Conservation (phyloP, 2,113 vertebrate species). For the Onychorhynchus coronatus region DNA sequence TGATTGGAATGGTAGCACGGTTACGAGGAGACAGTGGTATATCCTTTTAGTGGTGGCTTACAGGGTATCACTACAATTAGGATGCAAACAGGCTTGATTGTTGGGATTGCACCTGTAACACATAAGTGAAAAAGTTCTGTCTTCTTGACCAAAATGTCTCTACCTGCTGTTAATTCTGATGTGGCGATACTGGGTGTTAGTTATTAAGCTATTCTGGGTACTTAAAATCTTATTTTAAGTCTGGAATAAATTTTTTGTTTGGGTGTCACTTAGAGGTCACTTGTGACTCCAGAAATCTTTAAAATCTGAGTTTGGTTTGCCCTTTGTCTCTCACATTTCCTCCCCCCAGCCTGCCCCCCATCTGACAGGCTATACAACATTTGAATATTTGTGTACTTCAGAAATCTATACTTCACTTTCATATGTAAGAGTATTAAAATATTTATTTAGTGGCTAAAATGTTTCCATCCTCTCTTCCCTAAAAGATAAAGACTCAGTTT, state of each 20-base stretch:
- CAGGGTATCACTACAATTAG: neutral
- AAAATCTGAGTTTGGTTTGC: neutral
- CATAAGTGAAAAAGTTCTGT: fast-evolving
- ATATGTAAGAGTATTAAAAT: neutral
- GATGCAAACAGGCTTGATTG: neutral
- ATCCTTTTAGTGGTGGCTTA: neutral
- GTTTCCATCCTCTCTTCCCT: neutral
- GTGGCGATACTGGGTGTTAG: neutral
- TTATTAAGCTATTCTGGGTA: neutral
- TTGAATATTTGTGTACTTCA: neutral
- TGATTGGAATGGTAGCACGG: neutral
- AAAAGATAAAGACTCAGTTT: neutral
- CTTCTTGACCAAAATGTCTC: neutral
- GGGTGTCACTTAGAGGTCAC: neutral
- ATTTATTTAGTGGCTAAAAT: neutral
- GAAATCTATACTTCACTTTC: neutral
- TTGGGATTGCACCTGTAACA: neutral
- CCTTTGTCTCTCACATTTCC: neutral
- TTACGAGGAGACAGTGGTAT: neutral
- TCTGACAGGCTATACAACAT: neutral
- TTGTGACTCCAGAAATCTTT: neutral
- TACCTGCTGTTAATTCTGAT: neutral
- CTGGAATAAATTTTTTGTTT: neutral
- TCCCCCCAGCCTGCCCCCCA: fast-evolving
- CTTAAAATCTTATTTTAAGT: neutral